Base-by-base conservation (phyloP, 2,113 vertebrate species). In the Polypterus bichir region DNA sequence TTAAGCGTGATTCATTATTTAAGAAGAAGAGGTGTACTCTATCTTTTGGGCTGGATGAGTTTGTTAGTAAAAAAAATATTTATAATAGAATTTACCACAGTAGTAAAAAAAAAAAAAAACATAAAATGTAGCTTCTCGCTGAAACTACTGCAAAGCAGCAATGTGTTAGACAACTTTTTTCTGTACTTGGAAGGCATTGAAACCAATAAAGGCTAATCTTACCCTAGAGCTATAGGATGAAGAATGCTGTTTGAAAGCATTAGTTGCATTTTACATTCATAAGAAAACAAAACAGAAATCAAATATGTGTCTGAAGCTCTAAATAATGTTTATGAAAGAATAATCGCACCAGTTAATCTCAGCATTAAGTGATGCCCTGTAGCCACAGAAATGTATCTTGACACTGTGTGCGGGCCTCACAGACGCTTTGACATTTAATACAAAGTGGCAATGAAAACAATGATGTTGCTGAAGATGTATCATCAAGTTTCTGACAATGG, bases 341-440 rank as follows among this genome's bases (percentile, higher is more conserved):
- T 45, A 57, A 49, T 57, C n/a, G 54, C 57, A 47, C 44, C 49
- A 59, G 61, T 61, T 45, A 56, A 52, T 46, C 63, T 63, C 44
- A 49, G 47, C 63, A 44, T 59, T 57, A 47, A 59, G 59, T 8
- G 11, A 49, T 52, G 60, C 60, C 46, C 9, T 60, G 46, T 27
- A 49, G 48, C 9, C 46, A 59, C 9, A 59, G 45, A 47, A 49
- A 62, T 59, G 8, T 56, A 46, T 62, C 65, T 59, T 63, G 44
- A 55, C 64, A 52, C 47, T 52, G 54, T 53, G 57, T 65, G 66
- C 65, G 70, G 54, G 60, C 63, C 46, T 49, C 46, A 62, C 65
- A 51, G 60, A 62, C 58, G 55, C 48, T 46, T 10, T 44, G 53
- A 27, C 47, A 49, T 10, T 27, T 49, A 44, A 54, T 11, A 44